Percentiles rank a stretch among this genome's conserved stretches.
phyloP scores from a whole-genome alignment of 2,113 vertebrate genomes.

The Crotalus horridus region DNA sequence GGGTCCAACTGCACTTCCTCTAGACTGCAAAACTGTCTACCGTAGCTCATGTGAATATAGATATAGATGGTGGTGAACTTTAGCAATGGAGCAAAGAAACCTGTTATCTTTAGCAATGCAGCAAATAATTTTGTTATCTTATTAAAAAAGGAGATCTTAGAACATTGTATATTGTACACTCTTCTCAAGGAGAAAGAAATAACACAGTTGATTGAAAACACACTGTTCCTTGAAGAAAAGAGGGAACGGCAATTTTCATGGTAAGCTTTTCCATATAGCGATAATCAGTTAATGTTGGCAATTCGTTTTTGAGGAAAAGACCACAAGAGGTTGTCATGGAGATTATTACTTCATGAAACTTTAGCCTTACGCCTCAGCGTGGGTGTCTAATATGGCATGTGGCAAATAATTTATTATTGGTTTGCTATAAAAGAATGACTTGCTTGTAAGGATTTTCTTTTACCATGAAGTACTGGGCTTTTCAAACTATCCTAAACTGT shows the following conservation, averaged over 20 bases:
- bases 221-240: not conserved
- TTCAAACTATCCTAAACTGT: not conserved
- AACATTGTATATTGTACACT: not conserved
- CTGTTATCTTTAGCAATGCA: not conserved
- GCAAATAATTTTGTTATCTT: not conserved
- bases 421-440: not conserved
- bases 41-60: not conserved
- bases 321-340: not conserved
- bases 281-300: not conserved
- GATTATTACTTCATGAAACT: not conserved
- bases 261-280: not conserved
- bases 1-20: not conserved
- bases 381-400: not conserved
- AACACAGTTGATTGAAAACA: not conserved
- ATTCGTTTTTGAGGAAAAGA: not conserved
- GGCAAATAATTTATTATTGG: not conserved
- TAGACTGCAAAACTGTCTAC: not conserved
- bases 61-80: not conserved
- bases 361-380: not conserved
- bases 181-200: not conserved
- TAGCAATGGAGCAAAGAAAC: not conserved
- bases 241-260: not conserved
- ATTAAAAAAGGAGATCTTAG: not conserved
- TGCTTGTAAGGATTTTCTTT: not conserved
- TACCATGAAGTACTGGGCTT: not conserved